Evolutionary conservation across 2,797 vertebrate species (phyloP).

Genomic region (Argyrosomus regius): DNA sequence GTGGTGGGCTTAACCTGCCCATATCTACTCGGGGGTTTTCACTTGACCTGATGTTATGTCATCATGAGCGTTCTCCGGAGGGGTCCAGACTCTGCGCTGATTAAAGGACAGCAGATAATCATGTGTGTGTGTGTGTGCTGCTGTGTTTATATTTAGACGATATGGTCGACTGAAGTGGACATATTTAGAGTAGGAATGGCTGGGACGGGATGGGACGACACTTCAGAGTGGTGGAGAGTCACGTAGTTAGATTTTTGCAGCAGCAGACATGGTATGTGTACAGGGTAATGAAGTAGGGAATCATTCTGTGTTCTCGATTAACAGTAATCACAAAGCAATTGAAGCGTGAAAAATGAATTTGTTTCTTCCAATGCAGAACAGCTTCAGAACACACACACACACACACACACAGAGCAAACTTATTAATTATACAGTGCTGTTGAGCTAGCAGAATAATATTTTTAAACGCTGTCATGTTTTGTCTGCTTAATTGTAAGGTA

Average conservation of each 20-base stretch:
- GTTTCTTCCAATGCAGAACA: constrained; percentile 80
- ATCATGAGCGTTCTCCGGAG: constrained; percentile 70
- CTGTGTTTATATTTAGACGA: constrained; percentile 71
- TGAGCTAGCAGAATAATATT: constrained; percentile 56
- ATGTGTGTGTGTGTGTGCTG: constrained; percentile 34
- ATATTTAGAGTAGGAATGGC: constrained; percentile 60
- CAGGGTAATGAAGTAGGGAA: constrained; percentile 81
- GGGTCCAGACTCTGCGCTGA: constrained; percentile 73
- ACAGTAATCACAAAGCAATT: constrained; percentile 83
- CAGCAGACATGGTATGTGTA: constrained; percentile 76
- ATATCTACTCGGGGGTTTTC: constrained; percentile 67
- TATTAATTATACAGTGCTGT: constrained; percentile 75
- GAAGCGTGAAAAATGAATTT: constrained; percentile 83
- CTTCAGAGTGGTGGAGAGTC: constrained; percentile 57
- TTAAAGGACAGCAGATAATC: constrained; percentile 72
- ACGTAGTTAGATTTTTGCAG: constrained; percentile 63
- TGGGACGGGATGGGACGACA: constrained; percentile 29
- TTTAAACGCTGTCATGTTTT: constrained; percentile 59
- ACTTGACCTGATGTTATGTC: constrained; percentile 79
- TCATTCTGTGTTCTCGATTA: constrained; percentile 83
- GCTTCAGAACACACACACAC: constrained; percentile 68
- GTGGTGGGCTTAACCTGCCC: constrained; percentile 65
- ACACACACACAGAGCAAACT: constrained; percentile 72
- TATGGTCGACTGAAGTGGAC: constrained; percentile 60
- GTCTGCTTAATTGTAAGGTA: constrained; percentile 58